These are phyloP conservation scores for Tetranychus truncatus DNA, from an alignment of 2,888 invertebrate genomes.

Conservation along the genomic window DNA sequence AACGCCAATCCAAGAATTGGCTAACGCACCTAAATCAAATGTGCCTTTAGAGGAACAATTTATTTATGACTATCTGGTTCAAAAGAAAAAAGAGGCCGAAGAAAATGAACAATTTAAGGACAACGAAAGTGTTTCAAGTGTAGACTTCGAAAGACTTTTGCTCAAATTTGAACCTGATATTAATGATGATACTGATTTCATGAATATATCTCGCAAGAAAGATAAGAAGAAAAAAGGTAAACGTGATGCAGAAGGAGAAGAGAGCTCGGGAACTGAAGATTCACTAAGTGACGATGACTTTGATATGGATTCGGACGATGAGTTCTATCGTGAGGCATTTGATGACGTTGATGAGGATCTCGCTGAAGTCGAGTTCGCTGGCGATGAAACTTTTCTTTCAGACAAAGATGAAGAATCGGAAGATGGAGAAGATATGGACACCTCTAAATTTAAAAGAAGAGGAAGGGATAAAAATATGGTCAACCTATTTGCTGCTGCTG, in stretches of 20 bases:
- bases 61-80: slow-evolving; percentile 45
- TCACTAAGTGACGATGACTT: slow-evolving; percentile 29
- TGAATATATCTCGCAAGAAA: slow-evolving; percentile 33
- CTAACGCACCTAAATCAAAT: slow-evolving; percentile 27
- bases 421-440: slow-evolving; percentile 30
- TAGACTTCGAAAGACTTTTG: slow-evolving; percentile 54
- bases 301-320: slow-evolving; percentile 30
- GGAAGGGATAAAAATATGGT: slow-evolving; percentile 14
- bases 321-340: slow-evolving; percentile 30
- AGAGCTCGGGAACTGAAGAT: slow-evolving; percentile 29
- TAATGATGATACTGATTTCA: slow-evolving; percentile 45
- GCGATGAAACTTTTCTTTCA: background rate
- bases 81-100: slow-evolving; percentile 20
- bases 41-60: slow-evolving; percentile 82
- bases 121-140: slow-evolving; percentile 52
- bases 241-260: slow-evolving; percentile 32
- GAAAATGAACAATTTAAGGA: slow-evolving; percentile 32
- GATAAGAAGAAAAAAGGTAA: slow-evolving; percentile 28
- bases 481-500: slow-evolving; percentile 19
- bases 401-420: background rate
- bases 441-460: slow-evolving; percentile 24
- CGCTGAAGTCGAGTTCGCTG: slow-evolving; percentile 27
- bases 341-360: slow-evolving; percentile 29
- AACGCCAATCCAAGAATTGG: slow-evolving; percentile 37
- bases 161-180: slow-evolving; percentile 35